Evolutionary conservation across 2,113 vertebrate species (phyloP).

Genomic region (Petrocephalus microphthalmus): DNA sequence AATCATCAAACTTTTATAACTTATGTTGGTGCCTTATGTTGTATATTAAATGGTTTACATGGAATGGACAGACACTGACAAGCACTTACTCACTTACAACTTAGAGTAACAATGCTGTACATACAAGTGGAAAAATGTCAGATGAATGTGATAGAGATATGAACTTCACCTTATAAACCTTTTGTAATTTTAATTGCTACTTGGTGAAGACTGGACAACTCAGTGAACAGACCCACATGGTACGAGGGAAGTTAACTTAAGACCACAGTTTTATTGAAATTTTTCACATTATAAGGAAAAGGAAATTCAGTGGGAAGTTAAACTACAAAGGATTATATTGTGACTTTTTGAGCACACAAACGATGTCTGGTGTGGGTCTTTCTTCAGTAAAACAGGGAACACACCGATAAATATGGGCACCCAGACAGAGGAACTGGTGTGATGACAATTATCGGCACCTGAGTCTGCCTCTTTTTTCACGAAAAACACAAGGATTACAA

Average conservation of each 20-base stretch:
- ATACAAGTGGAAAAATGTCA: no score
- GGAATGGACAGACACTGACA: background rate
- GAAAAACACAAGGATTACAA: background rate
- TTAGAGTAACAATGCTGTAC: no score
- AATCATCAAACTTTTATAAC: background rate
- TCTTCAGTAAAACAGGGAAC: background rate
- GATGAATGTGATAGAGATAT: no score
- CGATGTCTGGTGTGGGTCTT: background rate
- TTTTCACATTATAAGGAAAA: background rate
- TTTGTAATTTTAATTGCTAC: no score
- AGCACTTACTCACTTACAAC: no score
- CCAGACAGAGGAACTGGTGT: background rate
- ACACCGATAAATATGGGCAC: background rate
- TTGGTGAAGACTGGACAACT: background rate
- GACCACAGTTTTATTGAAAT: background rate
- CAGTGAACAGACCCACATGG: background rate
- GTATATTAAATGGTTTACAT: background rate
- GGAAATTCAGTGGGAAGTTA: background rate
- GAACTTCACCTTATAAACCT: no score
- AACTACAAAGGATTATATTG: background rate
- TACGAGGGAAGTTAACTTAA: background rate
- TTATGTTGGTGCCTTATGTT: no score
- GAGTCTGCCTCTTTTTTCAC: background rate
- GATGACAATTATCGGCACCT: background rate
- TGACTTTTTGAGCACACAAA: background rate